Conservation (phyloP, 2,888 invertebrate genomes). For the Tetrapedia diversipes region DNA sequence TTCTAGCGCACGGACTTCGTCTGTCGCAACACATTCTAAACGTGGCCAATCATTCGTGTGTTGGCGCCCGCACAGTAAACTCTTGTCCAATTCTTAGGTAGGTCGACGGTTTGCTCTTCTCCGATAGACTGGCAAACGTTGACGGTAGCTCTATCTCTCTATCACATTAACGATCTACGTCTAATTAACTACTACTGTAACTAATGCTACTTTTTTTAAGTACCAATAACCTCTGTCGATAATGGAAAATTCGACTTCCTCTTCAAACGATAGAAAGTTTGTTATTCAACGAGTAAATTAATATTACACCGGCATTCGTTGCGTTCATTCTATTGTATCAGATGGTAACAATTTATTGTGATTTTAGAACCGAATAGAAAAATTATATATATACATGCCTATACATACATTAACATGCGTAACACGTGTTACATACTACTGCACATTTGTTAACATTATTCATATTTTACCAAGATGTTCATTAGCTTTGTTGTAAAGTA, state of each 20-base stretch:
- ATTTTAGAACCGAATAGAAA: conserved; percentile 11
- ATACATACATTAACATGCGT: neutral
- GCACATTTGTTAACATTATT: conserved; percentile 51
- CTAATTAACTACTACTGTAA: conserved; percentile 59
- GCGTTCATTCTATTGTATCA: conserved; percentile 22
- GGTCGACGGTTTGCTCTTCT: conserved; percentile 68
- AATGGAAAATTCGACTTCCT: conserved; percentile 9
- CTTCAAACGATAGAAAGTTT: conserved; percentile 13
- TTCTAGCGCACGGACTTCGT: conserved; percentile 62
- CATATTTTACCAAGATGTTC: conserved; percentile 54
- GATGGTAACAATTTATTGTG: conserved; percentile 15
- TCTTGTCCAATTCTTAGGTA: conserved; percentile 83
- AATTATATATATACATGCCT: neutral
- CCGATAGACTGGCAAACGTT: conserved; percentile 64
- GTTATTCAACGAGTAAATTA: conserved; percentile 36
- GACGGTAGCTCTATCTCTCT: conserved; percentile 75
- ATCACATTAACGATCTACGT: conserved; percentile 72
- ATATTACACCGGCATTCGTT: conserved; percentile 37
- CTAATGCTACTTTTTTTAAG: conserved; percentile 42
- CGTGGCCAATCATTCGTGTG: conserved; percentile 78
- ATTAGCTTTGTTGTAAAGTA: conserved; percentile 38
- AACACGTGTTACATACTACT: conserved; percentile 29
- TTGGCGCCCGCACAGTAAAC: conserved; percentile 83
- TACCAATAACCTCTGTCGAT: conserved; percentile 25
- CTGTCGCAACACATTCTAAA: conserved; percentile 69